Evolutionary conservation across 2,113 vertebrate species (phyloP).

Genomic region (Myanophis thanlyinensis): DNA sequence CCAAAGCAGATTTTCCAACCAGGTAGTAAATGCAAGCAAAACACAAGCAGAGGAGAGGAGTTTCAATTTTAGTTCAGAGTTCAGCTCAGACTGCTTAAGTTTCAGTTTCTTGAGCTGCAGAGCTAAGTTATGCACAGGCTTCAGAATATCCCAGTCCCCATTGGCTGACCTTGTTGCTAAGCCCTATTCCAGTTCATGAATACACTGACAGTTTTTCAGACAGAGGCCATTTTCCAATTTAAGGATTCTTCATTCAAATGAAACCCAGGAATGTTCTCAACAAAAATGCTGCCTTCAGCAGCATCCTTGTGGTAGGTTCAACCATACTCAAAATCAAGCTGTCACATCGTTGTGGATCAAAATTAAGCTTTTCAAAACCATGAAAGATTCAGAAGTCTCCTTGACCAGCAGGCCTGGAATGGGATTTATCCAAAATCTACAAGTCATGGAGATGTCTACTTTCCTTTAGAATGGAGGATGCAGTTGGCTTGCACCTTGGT

Average conservation of each 20-base stretch:
- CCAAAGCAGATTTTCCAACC: no score
- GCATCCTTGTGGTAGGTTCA: background rate
- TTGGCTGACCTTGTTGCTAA: no score
- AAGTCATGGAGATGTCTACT: slow-evolving; percentile 48
- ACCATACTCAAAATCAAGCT: background rate
- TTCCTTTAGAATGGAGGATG: slow-evolving; percentile 54
- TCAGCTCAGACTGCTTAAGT: no score
- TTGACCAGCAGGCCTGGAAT: slow-evolving; percentile 59
- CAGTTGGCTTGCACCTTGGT: slow-evolving; percentile 64
- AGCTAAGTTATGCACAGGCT: no score
- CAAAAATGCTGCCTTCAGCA: background rate
- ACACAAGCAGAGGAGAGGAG: no score
- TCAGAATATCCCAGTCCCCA: no score
- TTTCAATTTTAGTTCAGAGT: no score
- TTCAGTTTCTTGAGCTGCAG: no score
- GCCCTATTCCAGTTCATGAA: no score
- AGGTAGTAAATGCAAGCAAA: no score
- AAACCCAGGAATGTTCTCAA: background rate
- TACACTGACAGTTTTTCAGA: no score
- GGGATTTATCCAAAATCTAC: slow-evolving; percentile 41
- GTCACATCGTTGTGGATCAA: background rate
- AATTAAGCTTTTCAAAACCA: background rate
- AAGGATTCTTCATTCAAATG: background rate
- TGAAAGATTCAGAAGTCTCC: slow-evolving; percentile 30
- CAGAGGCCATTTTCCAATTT: background rate